Evolutionary conservation across 2,797 vertebrate species (phyloP).

Genomic region (Esox masquinongy): DNA sequence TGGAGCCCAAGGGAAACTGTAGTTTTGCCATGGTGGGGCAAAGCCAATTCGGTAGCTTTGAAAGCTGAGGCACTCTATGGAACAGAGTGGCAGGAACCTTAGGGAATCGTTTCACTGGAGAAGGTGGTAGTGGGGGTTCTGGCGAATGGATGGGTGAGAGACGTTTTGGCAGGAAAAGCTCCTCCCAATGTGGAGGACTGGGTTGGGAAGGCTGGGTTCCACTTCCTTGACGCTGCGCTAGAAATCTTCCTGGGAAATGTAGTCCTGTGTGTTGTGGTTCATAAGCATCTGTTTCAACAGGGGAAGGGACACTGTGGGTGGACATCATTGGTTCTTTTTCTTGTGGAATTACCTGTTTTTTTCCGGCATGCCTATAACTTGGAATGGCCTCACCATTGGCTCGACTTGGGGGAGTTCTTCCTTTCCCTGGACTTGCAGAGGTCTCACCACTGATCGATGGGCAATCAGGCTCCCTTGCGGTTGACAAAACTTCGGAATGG

Average conservation of each 20-base stretch:
- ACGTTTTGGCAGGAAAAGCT: conserved; percentile 55
- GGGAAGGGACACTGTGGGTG: background rate
- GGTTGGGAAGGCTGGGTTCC: background rate
- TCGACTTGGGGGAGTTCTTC: background rate
- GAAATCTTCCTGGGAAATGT: conserved; percentile 4
- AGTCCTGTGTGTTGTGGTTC: conserved; percentile 24
- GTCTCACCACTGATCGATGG: background rate
- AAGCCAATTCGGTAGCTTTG: conserved; percentile 39
- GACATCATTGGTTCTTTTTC: background rate
- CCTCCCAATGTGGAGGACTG: conserved; percentile 31
- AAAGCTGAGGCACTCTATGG: background rate
- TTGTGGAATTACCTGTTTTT: background rate
- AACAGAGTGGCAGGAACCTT: background rate
- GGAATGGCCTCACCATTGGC: background rate
- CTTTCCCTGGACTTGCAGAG: background rate
- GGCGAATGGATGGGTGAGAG: conserved; percentile 63
- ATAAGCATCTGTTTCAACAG: background rate
- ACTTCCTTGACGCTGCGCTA: conserved; percentile 7
- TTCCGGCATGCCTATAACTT: background rate
- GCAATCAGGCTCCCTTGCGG: background rate
- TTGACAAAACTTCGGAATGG: conserved; percentile 11
- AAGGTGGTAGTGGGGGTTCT: background rate
- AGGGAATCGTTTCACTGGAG: background rate
- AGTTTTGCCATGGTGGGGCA: conserved; percentile 23
- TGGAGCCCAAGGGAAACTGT: conserved; percentile 43